Base-by-base conservation (phyloP, 2,888 invertebrate species). In the Uropetala carovei region DNA sequence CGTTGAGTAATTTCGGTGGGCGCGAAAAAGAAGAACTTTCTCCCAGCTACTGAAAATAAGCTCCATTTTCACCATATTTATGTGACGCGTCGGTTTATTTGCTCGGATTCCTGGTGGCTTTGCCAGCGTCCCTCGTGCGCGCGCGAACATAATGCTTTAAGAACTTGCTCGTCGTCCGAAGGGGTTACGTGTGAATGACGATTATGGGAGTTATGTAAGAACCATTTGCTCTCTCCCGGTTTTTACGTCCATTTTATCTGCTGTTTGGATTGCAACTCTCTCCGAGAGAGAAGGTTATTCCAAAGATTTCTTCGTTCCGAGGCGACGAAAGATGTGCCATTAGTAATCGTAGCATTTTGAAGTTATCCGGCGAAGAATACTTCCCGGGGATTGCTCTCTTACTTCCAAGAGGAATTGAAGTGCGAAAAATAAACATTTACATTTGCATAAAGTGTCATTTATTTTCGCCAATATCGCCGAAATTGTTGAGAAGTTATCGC, bases 1-100 rank as follows among this genome's bases (percentile, higher is more conserved):
- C 89, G 89, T 89, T 89, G 89, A 89, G 89, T 89, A 89, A 89
- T 89, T 89, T 64, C 43, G 89, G 89, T 89, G 64, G 89, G 89
- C 89, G 89, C 18, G 89, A 89, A 64, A 43, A 60, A 43, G 83
- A 43, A 43, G 14, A 60, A 68, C 89, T 89, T 68, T 89, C 64
- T 56, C 89, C 58, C 89, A 64, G 89, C 89, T 64, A 64, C 89
- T 89, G 89, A 89, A 89, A 89, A 89, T 89, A 89, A 89, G 89
- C 89, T 43, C 89, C 89, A 64, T 89, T 89, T 89, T 89, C 89
- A 89, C 64, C 89, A 60, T 89, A 89, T 89, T 89, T 89, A 89
- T 89, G 89, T 89, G 89, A 89, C 89, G 60, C 64, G 7, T 9
- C 43, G 43, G 89, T 89, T 89, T 89, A 89, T 89, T 89, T 89